These are phyloP conservation scores for Melieria crassipennis DNA, from an alignment of 2,888 invertebrate genomes.

Conservation along the genomic window DNA sequence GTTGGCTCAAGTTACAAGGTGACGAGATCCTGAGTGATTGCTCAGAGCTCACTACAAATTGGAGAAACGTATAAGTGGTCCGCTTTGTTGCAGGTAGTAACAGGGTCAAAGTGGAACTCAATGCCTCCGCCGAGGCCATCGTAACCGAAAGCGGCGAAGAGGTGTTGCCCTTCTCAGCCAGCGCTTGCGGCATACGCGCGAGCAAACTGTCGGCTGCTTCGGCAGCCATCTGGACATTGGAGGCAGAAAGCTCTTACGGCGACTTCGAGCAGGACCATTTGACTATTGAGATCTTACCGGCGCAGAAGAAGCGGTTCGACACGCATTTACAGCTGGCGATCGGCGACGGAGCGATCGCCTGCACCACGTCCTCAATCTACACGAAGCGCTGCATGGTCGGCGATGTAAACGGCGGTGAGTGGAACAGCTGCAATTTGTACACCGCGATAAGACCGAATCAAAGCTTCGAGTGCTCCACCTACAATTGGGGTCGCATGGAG, in stretches of 20 bases:
- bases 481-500: conserved; percentile 48
- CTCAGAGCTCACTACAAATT: too few species aligned
- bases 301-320: conserved; percentile 43
- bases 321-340: conserved; percentile 43
- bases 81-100: conserved; percentile 35
- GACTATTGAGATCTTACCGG: conserved; percentile 37
- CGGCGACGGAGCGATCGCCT: conserved; percentile 44
- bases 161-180: conserved; percentile 42
- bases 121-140: conserved; percentile 36
- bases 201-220: conserved; percentile 41
- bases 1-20: conserved; percentile 49
- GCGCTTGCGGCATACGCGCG: conserved; percentile 48
- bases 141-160: conserved; percentile 44
- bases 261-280: conserved; percentile 37
- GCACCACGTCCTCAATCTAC: conserved; percentile 42
- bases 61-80: background rate
- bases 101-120: conserved; percentile 42
- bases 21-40: background rate
- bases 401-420: conserved; percentile 40
- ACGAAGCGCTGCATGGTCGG: conserved; percentile 48
- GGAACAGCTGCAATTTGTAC: conserved; percentile 46
- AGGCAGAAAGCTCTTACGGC: conserved; percentile 41
- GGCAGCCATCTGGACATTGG: conserved; percentile 42
- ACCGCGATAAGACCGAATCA: conserved; percentile 45
- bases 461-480: conserved; percentile 47